Percentiles rank a stretch among this genome's conserved stretches.
Conservation (phyloP, 2,888 invertebrate genomes). For the Clostera curtula region DNA sequence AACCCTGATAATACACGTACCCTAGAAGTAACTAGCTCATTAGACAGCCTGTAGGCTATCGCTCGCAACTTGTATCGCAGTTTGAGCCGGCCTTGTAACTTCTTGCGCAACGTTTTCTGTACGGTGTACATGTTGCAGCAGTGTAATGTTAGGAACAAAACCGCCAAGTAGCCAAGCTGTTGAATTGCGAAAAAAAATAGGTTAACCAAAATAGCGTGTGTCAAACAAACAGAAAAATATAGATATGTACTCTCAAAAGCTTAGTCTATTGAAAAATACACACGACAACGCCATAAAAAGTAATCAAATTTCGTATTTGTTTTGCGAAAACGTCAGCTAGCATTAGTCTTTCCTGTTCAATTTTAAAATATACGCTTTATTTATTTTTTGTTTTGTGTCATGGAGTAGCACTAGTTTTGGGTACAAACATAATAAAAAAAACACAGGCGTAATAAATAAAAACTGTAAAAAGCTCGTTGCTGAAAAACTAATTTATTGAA, state of each 20-base stretch:
- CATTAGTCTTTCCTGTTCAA: too few relatives aligned
- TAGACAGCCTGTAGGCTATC: slow-evolving; percentile 63
- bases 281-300: too few relatives aligned
- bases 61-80: slow-evolving; percentile 76
- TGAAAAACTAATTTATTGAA: slow-evolving; percentile 56
- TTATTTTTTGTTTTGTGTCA: too few relatives aligned
- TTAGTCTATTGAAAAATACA: too few relatives aligned
- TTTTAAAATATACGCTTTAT: too few relatives aligned
- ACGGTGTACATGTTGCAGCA: slow-evolving; percentile 93
- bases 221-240: too few relatives aligned
- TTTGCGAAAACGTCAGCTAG: too few relatives aligned
- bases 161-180: slow-evolving; percentile 87
- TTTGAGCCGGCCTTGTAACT: slow-evolving; percentile 77
- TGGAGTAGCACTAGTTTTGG: too few relatives aligned
- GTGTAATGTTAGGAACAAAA: slow-evolving; percentile 90
- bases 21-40: slow-evolving; percentile 59
- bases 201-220: too few relatives aligned
- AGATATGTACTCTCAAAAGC: too few relatives aligned
- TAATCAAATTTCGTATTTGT: too few relatives aligned
- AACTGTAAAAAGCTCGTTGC: slow-evolving; percentile 36
- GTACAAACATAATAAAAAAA: slow-evolving; percentile 34
- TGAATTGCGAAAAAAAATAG: slow-evolving; percentile 42
- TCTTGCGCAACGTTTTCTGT: slow-evolving; percentile 89
- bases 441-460: slow-evolving; percentile 33
- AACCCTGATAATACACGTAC: slow-evolving; percentile 48